A percentile compares a stretch with the other conserved stretches of the same genome.
Conservation (phyloP, 2,888 invertebrate genomes). For the Clanis bilineata region DNA sequence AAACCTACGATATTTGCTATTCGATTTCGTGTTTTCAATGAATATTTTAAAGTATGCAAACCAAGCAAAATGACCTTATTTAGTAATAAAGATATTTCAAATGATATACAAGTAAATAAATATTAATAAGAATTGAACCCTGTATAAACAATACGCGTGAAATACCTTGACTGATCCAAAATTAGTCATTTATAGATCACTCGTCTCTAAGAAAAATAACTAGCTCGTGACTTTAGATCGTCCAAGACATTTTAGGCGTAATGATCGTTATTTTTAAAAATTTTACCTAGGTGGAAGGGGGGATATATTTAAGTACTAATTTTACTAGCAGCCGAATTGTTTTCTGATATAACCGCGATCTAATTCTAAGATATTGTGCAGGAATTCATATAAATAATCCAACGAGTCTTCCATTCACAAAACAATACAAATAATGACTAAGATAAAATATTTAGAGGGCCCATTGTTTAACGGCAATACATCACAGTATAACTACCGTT, state of each 20-base stretch:
- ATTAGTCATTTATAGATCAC: too few species aligned
- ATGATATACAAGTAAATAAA: too few species aligned
- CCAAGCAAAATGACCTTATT: too few species aligned
- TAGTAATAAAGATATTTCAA: too few species aligned
- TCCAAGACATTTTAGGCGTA: too few species aligned
- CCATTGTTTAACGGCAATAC: not conserved
- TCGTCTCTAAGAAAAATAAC: too few species aligned
- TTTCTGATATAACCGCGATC: not conserved
- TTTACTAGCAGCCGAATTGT: conserved; percentile 19
- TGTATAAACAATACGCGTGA: too few species aligned
- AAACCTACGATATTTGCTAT: not conserved
- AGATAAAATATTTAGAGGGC: not conserved
- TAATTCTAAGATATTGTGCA: conserved; percentile 30
- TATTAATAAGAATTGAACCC: too few species aligned
- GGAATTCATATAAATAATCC: conserved; percentile 27
- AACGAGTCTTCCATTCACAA: conserved; percentile 18
- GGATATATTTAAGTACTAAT: conserved; percentile 33
- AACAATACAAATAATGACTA: not conserved
- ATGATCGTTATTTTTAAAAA: not conserved
- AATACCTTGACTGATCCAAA: too few species aligned
- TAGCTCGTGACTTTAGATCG: too few species aligned
- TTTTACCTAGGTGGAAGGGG: not conserved
- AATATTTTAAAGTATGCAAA: too few species aligned
- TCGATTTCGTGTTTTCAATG: too few species aligned
- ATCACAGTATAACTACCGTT: not conserved